A percentile compares a stretch with the other conserved stretches of the same genome.
Conservation (phyloP, 2,113 vertebrate species). For the Dicerorhinus sumatrensis region DNA sequence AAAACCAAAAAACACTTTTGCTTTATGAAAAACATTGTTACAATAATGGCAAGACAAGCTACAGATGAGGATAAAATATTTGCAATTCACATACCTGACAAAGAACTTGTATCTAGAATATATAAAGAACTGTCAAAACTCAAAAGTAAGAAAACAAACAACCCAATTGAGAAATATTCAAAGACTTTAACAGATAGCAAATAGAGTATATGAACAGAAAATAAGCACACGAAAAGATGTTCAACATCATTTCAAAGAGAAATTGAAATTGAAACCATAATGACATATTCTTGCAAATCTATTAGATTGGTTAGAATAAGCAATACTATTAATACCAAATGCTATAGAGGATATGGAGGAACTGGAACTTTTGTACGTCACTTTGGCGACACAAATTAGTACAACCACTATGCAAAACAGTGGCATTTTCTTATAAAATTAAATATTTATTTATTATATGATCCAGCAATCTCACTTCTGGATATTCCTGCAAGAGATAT, state of each 20-base stretch:
- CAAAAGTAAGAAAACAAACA: background rate
- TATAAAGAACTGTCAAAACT: background rate
- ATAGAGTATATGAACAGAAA: background rate
- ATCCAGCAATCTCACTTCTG: background rate
- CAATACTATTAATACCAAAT: background rate
- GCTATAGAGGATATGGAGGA: background rate
- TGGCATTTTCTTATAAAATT: background rate
- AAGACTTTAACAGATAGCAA: background rate
- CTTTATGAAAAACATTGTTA: background rate
- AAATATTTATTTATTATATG: background rate
- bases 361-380: background rate
- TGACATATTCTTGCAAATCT: background rate
- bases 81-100: background rate
- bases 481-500: background rate
- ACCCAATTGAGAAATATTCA: background rate
- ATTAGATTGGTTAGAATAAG: background rate
- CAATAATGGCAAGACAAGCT: background rate
- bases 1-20: background rate
- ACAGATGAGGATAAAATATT: background rate
- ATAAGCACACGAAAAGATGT: background rate
- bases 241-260: background rate
- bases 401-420: background rate
- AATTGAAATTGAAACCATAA: background rate
- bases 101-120: background rate
- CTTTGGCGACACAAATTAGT: background rate